Evolutionary conservation across 2,888 invertebrate genomes (phyloP).

Genomic region (Pachydiplax longipennis): DNA sequence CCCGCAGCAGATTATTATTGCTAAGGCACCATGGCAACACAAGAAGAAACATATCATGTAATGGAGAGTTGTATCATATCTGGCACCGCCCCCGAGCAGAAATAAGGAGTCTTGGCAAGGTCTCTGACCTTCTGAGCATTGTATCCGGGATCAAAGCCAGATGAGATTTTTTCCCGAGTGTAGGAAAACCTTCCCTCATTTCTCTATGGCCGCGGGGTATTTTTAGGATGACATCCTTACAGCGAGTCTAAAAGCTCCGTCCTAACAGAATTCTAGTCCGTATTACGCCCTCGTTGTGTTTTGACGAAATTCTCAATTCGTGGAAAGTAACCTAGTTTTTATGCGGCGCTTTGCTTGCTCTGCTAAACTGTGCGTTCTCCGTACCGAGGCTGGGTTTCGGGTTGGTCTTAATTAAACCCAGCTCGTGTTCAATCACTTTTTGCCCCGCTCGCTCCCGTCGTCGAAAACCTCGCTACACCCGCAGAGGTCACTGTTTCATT

Average conservation of each 20-base stretch:
- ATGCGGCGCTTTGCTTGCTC: too few species aligned
- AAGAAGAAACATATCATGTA: neutral
- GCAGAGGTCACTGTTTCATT: too few species aligned
- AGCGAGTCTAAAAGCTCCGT: neutral
- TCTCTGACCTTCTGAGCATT: conserved; percentile 9
- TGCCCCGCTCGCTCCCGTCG: neutral
- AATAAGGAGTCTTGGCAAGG: neutral
- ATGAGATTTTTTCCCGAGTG: neutral
- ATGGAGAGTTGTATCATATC: neutral
- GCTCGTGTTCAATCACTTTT: too few species aligned
- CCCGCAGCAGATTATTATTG: neutral
- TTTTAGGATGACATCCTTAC: neutral
- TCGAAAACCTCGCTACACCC: neutral
- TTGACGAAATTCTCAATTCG: neutral
- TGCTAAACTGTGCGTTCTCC: too few species aligned
- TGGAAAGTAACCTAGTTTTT: neutral
- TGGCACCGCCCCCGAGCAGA: neutral
- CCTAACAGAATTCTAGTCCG: neutral
- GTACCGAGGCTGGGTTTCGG: too few species aligned
- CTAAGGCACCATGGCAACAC: neutral
- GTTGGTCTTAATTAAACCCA: too few species aligned
- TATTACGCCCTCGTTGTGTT: neutral
- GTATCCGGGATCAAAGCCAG: conserved; percentile 27
- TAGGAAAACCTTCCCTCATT: neutral
- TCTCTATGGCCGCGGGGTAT: neutral